Conservation (phyloP, 1,140 invertebrate genomes). For the Diachasmimorpha longicaudata region DNA sequence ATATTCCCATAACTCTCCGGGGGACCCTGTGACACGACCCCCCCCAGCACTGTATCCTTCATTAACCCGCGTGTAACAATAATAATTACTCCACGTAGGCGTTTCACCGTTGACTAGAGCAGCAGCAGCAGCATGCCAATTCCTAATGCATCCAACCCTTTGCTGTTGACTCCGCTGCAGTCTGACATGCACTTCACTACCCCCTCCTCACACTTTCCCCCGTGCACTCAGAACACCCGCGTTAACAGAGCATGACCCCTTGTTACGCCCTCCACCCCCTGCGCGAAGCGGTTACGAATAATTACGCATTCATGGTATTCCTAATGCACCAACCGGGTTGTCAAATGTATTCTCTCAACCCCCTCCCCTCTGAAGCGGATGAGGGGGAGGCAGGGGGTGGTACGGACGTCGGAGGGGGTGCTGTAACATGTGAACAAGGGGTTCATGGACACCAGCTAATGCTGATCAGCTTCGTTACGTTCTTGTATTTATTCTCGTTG, state of each 20-base stretch:
- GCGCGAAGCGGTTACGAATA: slow-evolving; percentile 47
- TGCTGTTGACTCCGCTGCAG: background rate
- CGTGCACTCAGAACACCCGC: slow-evolving; percentile 18
- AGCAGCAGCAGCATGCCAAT: background rate
- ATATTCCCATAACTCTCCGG: background rate
- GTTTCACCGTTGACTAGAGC: slow-evolving; percentile 10
- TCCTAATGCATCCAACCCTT: too few relatives aligned
- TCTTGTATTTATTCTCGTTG: background rate
- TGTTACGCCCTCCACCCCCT: slow-evolving; percentile 32
- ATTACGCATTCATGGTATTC: slow-evolving; percentile 51
- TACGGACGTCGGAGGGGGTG: background rate
- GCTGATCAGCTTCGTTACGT: slow-evolving; percentile 1
- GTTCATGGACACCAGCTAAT: background rate
- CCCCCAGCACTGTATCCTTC: slow-evolving; percentile 9
- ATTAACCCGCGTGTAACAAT: slow-evolving; percentile 5
- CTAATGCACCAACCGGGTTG: slow-evolving; percentile 15
- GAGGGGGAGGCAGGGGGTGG: too few relatives aligned
- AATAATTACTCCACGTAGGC: slow-evolving; percentile 24
- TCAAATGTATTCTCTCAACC: background rate
- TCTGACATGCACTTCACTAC: background rate
- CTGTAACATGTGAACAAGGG: background rate
- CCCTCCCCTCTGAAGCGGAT: background rate
- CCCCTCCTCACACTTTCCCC: background rate
- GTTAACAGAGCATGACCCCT: slow-evolving; percentile 52
- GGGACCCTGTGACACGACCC: background rate